Base-by-base conservation (phyloP, 2,888 invertebrate genomes). In the Branchellion lobata region DNA sequence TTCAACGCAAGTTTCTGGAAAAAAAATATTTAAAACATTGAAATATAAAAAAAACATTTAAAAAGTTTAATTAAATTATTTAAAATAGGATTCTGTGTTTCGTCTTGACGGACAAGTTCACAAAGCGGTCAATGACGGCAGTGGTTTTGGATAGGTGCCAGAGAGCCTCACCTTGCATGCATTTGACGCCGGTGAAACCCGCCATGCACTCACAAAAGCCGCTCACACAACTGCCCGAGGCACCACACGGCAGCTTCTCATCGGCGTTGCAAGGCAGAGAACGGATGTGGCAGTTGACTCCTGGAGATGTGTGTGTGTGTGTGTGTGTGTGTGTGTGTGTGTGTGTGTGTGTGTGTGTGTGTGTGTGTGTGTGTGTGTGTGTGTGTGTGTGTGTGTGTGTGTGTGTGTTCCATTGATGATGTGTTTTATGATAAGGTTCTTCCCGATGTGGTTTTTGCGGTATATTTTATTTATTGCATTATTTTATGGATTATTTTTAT, bases 101-200 rank as follows among this genome's bases (percentile, higher is more conserved):
- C 5, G 21, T 5, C 24, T n/a, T 57, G 24, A 57, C 5, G 14
- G 40, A 8, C 14, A 40, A 40, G 14, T 8, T 40, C 40, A 40
- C 40, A 40, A 40, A 40, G 8, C 14, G 21, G 90, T n/a, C n/a
- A n/a, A n/a, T n/a, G n/a, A n/a, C n/a, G n/a, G n/a, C n/a, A n/a
- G n/a, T n/a, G n/a, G n/a, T n/a, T n/a, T n/a, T n/a, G n/a, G n/a
- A n/a, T n/a, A n/a, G n/a, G n/a, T n/a, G n/a, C n/a, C n/a, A n/a
- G n/a, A n/a, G n/a, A n/a, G n/a, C n/a, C n/a, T n/a, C 90, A 92
- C 92, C 92, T 89, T 94, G 93, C 85, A 92, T 93, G 90, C 96
- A 97, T 86, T 92, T 93, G 82, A 91, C 90, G 84, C 96, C 96
- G 88, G 94, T 95, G 93, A 94, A 96, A 73, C 95, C 96, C 82